phyloP scores from a whole-genome alignment of 2,888 invertebrate genomes.

The Hypena proboscidalis region DNA sequence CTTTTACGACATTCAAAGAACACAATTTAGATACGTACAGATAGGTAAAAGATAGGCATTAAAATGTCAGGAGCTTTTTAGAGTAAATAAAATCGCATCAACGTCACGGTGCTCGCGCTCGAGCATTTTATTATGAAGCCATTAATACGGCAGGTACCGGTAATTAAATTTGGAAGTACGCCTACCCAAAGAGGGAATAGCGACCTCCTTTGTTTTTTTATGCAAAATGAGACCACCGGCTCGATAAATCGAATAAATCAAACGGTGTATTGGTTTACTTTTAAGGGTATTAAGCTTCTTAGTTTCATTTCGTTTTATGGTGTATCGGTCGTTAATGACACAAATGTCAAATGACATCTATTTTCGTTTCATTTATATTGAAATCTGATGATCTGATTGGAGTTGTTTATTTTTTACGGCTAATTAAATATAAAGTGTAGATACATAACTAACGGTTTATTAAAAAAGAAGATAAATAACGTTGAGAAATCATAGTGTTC shows the following conservation, averaged over 20 bases:
- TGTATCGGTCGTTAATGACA: too few species aligned
- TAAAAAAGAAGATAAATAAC: too few species aligned
- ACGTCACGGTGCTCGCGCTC: constrained; percentile 10
- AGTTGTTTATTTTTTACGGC: too few species aligned
- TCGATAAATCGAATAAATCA: not conserved
- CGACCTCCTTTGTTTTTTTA: constrained; percentile 9
- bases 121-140: constrained; percentile 21
- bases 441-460: too few species aligned
- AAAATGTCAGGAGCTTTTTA: constrained; percentile 36
- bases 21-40: constrained; percentile 4
- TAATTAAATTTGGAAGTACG: constrained; percentile 21
- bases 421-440: too few species aligned
- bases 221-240: not conserved
- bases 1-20: constrained; percentile 16
- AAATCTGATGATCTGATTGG: too few species aligned
- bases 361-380: too few species aligned
- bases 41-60: constrained; percentile 20
- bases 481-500: too few species aligned
- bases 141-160: constrained; percentile 21
- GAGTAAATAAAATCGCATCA: constrained; percentile 34
- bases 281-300: too few species aligned
- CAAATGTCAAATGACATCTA: too few species aligned
- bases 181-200: constrained; percentile 6
- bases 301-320: too few species aligned
- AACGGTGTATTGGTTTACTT: too few species aligned